Base-by-base conservation (phyloP, 2,797 vertebrate species). In the Emys orbicularis region DNA sequence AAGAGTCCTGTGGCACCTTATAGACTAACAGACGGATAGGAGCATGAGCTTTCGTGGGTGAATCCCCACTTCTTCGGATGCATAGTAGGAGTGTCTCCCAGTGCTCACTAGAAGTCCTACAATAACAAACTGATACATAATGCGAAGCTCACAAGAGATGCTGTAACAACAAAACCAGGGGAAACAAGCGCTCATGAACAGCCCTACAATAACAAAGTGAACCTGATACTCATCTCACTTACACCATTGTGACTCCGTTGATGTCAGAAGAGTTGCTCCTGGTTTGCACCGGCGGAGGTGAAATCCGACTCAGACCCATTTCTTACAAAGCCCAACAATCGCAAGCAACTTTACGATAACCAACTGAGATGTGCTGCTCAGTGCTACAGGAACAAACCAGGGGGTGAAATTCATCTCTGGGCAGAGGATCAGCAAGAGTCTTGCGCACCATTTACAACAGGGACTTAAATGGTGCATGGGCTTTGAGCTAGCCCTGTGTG, bases 321-420 rank as follows among this genome's bases (percentile, higher is more conserved):
- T 74, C 25, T 74, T 44, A 27, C 72, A 74, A 44, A 74, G 37
- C 41, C 12, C 11, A 74, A 41, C 23, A 44, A 44, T 27, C 3
- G 5, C 72, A 74, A 74, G 23, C 72, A 44, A 74, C 23, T 41
- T 74, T 44, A 23, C 10, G 25, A 5, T 25, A 44, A 68, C 29
- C 50, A 21, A 21, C 8, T 21, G 59, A 0, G 3, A 47, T 1
- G 3, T 6, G 1, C 37, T 31, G 61, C 53, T 89, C 10, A 8
- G 16, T 3, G 47, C 52, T 85, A 53, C 31, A 65, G 59, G 34
- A 65, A 65, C 6, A 16, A 65, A 65, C 34, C 31, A 18, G 59
- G 59, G 34, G 59, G 15, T n/a, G 61, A 65, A 57, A n/a, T 61
- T 61, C 31, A 61, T 15, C 59, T 61, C 31, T 61, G 13, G 59